Conservation (phyloP, 2,888 invertebrate genomes). For the Cecidostiba fungosa region DNA sequence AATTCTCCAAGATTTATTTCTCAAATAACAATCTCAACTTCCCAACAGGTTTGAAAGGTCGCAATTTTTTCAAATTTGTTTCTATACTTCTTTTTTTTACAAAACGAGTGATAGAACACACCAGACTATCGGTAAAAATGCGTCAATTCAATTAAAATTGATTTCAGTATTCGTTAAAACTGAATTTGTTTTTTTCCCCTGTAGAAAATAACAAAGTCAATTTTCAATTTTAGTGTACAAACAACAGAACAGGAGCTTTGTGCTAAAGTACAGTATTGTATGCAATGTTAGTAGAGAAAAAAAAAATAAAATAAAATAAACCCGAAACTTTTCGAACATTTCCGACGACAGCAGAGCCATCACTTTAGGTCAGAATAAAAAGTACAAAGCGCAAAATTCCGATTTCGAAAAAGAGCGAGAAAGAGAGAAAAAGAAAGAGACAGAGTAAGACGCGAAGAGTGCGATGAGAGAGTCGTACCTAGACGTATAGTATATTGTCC, state of each 20-base stretch:
- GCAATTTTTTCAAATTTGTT: conserved; percentile 8
- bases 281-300: neutral
- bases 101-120: neutral
- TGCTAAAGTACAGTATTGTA: too few relatives aligned
- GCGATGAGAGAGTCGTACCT: conserved; percentile 24
- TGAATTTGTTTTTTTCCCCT: neutral
- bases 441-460: conserved; percentile 1
- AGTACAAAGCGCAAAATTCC: neutral
- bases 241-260: too few relatives aligned
- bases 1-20: neutral
- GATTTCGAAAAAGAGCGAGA: neutral
- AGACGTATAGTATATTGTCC: conserved; percentile 15
- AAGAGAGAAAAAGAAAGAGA: neutral
- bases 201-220: neutral
- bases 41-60: conserved; percentile 37
- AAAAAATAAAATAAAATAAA: neutral
- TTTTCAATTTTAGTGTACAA: neutral
- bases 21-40: conserved; percentile 34
- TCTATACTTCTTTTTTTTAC: neutral
- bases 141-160: neutral
- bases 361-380: neutral
- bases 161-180: neutral
- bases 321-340: neutral
- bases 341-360: neutral
- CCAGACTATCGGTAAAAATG: neutral